phyloP scores from a whole-genome alignment of 1,140 invertebrate genomes.

The Parasteatoda tepidariorum region DNA sequence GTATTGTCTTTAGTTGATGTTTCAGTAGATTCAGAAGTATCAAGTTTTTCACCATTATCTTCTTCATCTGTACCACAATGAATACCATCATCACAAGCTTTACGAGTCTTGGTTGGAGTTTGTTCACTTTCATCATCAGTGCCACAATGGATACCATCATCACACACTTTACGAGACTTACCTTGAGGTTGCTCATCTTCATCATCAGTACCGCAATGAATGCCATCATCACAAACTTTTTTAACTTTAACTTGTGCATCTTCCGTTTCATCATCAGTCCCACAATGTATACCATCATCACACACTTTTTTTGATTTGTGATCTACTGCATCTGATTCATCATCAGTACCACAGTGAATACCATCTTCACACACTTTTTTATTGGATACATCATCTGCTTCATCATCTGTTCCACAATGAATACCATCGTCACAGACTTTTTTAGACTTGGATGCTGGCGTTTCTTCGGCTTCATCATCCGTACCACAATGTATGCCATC shows the following conservation, averaged over 20 bases:
- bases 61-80: neutral
- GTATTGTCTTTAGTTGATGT: neutral
- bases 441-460: neutral
- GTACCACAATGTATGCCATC: slow-evolving; percentile 40
- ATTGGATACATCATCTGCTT: neutral
- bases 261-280: slow-evolving; percentile 31
- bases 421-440: slow-evolving; percentile 43
- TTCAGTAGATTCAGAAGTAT: slow-evolving; percentile 4
- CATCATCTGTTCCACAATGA: slow-evolving; percentile 44
- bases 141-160: slow-evolving; percentile 38
- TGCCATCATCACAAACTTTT: slow-evolving; percentile 25
- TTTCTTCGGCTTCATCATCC: slow-evolving; percentile 1
- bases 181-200: neutral
- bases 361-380: slow-evolving; percentile 9
- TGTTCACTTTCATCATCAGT: slow-evolving; percentile 40
- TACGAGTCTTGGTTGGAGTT: neutral
- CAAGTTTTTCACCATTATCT: slow-evolving; percentile 21
- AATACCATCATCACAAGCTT: slow-evolving; percentile 6
- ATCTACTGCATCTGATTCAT: neutral
- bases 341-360: neutral
- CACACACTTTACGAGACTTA: neutral
- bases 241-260: neutral
- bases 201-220: slow-evolving; percentile 36
- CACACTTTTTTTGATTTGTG: slow-evolving; percentile 6
- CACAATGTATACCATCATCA: slow-evolving; percentile 57